Evolutionary conservation across 1,140 invertebrate species (phyloP), one percentile per base, ranked within the genome.

Genomic region (Ditylenchus dipsaci): DNA sequence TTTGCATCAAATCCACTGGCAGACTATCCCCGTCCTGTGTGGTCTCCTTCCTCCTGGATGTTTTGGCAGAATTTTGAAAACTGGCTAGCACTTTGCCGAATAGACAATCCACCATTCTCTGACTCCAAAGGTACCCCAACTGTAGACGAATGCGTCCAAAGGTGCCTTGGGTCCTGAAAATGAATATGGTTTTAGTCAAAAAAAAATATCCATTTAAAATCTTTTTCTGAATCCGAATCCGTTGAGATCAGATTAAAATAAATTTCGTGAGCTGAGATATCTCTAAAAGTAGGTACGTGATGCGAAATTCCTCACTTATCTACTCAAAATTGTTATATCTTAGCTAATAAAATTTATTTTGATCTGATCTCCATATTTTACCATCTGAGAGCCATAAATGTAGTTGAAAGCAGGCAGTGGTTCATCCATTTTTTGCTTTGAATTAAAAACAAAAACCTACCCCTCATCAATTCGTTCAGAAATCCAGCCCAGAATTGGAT

Each of bases 401-500:
- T n/a, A n/a, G n/a, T n/a, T n/a, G n/a, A n/a, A n/a, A n/a, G n/a
- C n/a, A n/a, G n/a, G n/a, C n/a, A n/a, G n/a, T n/a, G n/a, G n/a
- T n/a, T n/a, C n/a, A n/a, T n/a, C n/a, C n/a, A n/a, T n/a, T n/a
- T n/a, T n/a, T n/a, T n/a, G n/a, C n/a, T n/a, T n/a, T n/a, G n/a
- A n/a, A n/a, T n/a, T n/a, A n/a, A n/a, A n/a, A n/a, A n/a, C n/a
- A n/a, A n/a, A n/a, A n/a, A n/a, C n/a, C n/a, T n/a, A 85, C 84
- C 84, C 84, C 63, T 83, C 82, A 82, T 95, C 91, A 56, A 91
- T 88, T 11, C 88, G 88, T 75, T 94, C 91, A 11, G 90, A 89
- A 85, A 94, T 93, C 92, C 93, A 97, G n/a, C 94, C 94, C 8
- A 98, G 86, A 30, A 97, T 88, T 19, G 94, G 93, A 86, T 98